Percentiles rank a stretch among this genome's conserved stretches.
Evolutionary conservation across 2,113 vertebrate genomes (phyloP).

Genomic region (Cheilinus undulatus): DNA sequence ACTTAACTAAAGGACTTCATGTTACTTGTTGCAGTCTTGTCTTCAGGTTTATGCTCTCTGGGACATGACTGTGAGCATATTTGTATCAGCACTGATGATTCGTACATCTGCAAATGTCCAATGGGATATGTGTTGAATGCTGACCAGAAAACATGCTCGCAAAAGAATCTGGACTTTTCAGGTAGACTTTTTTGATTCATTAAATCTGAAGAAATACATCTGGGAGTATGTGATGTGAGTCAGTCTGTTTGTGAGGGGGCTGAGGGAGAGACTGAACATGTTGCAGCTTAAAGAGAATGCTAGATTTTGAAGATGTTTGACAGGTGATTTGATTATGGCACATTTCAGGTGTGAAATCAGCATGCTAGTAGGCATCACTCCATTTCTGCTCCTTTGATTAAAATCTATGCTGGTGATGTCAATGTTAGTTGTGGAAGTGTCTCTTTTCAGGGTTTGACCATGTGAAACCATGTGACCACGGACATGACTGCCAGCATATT

Average conservation of each 20-base stretch:
- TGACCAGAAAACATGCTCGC: constrained; percentile 84
- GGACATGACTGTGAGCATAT: constrained; percentile 84
- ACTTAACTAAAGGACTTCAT: background rate
- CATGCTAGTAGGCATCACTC: too few species aligned
- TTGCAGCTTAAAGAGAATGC: too few species aligned
- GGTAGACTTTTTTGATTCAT: background rate
- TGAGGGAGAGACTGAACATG: too few species aligned
- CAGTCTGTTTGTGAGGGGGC: too few species aligned
- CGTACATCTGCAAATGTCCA: constrained; percentile 79
- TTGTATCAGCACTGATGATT: constrained; percentile 75
- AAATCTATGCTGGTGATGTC: too few species aligned
- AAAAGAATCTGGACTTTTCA: constrained; percentile 11
- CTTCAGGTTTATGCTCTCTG: constrained; percentile 75
- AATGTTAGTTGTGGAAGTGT: constrained; percentile 23
- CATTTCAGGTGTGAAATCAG: too few species aligned
- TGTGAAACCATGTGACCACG: constrained; percentile 76
- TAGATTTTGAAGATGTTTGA: too few species aligned
- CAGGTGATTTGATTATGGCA: too few species aligned
- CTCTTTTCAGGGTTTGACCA: constrained; percentile 71
- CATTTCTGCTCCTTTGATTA: too few species aligned
- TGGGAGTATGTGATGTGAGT: too few species aligned
- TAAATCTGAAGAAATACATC: background rate
- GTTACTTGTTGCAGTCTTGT: constrained; percentile 17
- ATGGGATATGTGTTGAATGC: constrained; percentile 83
- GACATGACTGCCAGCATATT: constrained; percentile 83